Evolutionary conservation across 2,113 vertebrate species (phyloP), one percentile per base, ranked within the genome.

Genomic region (Vulpes lagopus): DNA sequence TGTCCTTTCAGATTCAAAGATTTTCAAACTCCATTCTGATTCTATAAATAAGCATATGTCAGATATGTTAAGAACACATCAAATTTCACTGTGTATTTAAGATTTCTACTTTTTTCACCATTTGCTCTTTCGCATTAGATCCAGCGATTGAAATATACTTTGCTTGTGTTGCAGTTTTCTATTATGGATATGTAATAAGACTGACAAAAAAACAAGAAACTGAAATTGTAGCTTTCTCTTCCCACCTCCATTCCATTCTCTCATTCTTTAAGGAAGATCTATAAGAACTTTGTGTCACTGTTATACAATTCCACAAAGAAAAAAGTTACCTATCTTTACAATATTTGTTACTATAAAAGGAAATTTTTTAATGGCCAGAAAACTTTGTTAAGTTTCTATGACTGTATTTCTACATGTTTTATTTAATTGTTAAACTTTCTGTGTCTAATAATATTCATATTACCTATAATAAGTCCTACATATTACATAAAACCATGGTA

Each of bases 81-180:
- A 95, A 55, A 80, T 80, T 64, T 76, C 27, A 87, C 27, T 74
- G 20, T 64, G 35, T 51, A 69, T 74, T 93, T 94, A 88, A 96
- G 25, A 53, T 84, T 83, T 74, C 53, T 83, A 30, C 55, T 69
- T 67, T 74, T 95, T 96, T 62, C 11, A 49, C 38, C 30, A 79
- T 89, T 87, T 82, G 32, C 4, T 94, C 32, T 94, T 97, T 94
- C 49, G 84, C 57, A 84, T 96, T 95, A 96, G 78, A 88, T 67
- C 3, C 9, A 94, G 43, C 17, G 92, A 81, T 49, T 94, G 53
- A 95, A 96, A 96, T 88, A 79, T 8, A 49, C 94, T 96, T 94
- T 82, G 86, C 82, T 94, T 71, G 15, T 65, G 69, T 35, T 73
- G 69, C 69, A 82, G 2, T 90, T 97, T 89, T 94, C 53, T 90